Percentiles rank a stretch among this genome's conserved stretches.
Evolutionary conservation across 2,113 vertebrate genomes (phyloP).

Genomic region (Mesoclemmys tuberculata): DNA sequence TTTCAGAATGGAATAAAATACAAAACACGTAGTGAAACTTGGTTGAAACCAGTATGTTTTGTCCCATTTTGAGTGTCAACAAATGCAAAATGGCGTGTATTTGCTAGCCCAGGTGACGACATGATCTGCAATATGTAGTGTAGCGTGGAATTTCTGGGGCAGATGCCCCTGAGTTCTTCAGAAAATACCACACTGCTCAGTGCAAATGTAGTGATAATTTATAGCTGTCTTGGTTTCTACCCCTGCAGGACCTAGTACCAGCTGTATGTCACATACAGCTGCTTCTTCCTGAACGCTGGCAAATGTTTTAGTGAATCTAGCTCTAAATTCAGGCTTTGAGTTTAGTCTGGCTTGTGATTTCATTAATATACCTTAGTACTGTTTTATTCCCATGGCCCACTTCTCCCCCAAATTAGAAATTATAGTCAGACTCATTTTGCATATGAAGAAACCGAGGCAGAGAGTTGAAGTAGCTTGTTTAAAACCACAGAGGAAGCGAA

Average conservation of each 20-base stretch:
- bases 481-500: not conserved
- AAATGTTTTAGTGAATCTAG: not conserved
- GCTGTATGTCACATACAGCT: not conserved
- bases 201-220: conserved; percentile 57
- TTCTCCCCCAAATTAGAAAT: not conserved
- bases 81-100: not conserved
- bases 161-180: conserved; percentile 31
- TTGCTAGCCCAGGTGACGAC: not conserved
- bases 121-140: not conserved
- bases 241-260: not conserved
- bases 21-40: not conserved
- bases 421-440: not conserved
- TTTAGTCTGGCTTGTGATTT: not conserved
- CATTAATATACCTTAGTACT: not conserved
- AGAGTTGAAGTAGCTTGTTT: not conserved
- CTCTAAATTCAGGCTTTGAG: not conserved
- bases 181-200: conserved; percentile 18
- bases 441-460: not conserved
- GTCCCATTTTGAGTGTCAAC: not conserved
- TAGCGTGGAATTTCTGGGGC: conserved; percentile 30
- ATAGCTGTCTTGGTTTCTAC: conserved; percentile 29
- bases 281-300: not conserved
- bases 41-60: not conserved
- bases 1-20: not conserved
- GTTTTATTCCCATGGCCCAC: not conserved